Evolutionary conservation across 2,113 vertebrate species (phyloP), one percentile per base, ranked within the genome.

Genomic region (Elanoides forficatus): DNA sequence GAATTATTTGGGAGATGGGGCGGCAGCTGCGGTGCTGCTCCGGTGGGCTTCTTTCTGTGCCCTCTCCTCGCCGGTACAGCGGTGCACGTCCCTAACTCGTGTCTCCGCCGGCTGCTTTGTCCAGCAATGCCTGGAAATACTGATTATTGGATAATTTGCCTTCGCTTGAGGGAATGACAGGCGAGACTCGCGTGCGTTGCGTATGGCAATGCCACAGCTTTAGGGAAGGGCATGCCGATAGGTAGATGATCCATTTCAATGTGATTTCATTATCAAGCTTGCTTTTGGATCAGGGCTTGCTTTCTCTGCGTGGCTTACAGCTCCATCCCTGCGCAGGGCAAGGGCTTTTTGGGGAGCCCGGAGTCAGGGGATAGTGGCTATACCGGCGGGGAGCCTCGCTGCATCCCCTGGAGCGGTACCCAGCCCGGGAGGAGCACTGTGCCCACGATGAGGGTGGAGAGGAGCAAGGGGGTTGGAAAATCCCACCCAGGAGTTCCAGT

Each of bases 1-100:
- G 96, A 96, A 96, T 97, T 97, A 97, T 98, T 95, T 98, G 97
- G 98, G 97, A 93, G 81, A 80, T 86, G 93, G 96, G 98, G 97
- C 72, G 78, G 97, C 94, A 94, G 97, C 97, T 97, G 97, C 87
- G 96, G 97, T 59, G 29, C 95, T 72, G 76, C 90, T 96, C 96
- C 86, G 86, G 98, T 96, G 97, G 98, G 98, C 81, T 73, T 29
- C 81, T 89, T 94, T 88, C 75, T n/a, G 14, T 81, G 36, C 50
- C 79, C 79, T 56, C 78, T 93, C 32, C 59, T 75, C n/a, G 45
- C 16, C 12, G 0, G 4, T 55, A 52, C 70, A 67, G 45, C 4
- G 0, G 16, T 48, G 56, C 42, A 4, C 3, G 1, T 50, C 47
- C 65, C n/a, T 45, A 47, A 47, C 72, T 86, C 4, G 0, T 10